phyloP scores from a whole-genome alignment of 2,797 vertebrate genomes.

The Benthosema pterotum region DNA sequence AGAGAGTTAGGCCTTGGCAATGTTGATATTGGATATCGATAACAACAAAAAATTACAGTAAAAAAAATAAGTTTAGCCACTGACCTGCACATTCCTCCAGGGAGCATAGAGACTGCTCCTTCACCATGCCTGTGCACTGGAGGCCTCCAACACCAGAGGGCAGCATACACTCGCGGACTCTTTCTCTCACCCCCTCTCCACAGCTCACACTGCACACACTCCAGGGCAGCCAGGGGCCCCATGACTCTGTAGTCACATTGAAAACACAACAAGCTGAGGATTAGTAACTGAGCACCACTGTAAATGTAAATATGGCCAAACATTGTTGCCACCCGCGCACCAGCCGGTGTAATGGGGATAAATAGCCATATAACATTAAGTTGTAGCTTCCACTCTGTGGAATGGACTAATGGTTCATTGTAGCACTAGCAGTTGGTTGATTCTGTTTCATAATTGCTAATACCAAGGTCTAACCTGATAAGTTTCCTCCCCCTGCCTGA shows the following conservation, averaged over 20 bases:
- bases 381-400: no score
- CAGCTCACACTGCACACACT: constrained; percentile 91
- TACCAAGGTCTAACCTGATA: no score
- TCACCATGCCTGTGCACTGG: constrained; percentile 83
- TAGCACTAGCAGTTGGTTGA: no score
- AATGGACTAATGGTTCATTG: no score
- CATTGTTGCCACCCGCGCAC: no score
- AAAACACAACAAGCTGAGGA: neutral
- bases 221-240: constrained; percentile 94
- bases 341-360: no score
- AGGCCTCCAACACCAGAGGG: constrained; percentile 75
- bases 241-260: constrained; percentile 78
- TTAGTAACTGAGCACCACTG: neutral
- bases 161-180: constrained; percentile 86
- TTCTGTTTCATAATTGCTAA: no score
- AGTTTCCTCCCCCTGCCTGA: no score
- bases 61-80: constrained; percentile 1
- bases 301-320: no score
- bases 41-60: neutral
- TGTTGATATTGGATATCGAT: no score
- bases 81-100: constrained; percentile 90
- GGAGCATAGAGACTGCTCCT: constrained; percentile 89
- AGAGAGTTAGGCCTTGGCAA: no score
- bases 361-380: no score
- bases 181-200: constrained; percentile 90